phyloP scores from a whole-genome alignment of 2,113 vertebrate genomes.

The Nicator chloris region DNA sequence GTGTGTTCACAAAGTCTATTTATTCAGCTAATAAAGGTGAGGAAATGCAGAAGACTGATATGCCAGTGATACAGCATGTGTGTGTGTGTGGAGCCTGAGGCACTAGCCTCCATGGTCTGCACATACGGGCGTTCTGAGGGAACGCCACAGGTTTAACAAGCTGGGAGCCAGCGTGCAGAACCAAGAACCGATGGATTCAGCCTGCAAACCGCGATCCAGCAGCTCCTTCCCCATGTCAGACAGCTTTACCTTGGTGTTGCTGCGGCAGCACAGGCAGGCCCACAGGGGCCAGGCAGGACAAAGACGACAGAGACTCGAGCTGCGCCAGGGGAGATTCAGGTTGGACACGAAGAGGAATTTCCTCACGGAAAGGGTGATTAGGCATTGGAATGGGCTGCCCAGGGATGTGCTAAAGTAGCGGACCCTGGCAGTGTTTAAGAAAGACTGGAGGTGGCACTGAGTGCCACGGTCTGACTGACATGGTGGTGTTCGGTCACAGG shows the following conservation, averaged over 20 bases:
- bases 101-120: fast-evolving
- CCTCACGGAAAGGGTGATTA: too few species aligned
- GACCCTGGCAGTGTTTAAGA: neutral
- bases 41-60: neutral
- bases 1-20: neutral
- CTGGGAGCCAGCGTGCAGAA: fast-evolving
- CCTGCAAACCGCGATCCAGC: too few species aligned
- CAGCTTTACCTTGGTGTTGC: neutral
- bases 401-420: too few species aligned
- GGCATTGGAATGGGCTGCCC: neutral
- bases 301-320: too few species aligned
- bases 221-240: neutral
- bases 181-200: too few species aligned
- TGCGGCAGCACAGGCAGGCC: too few species aligned
- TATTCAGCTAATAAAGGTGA: neutral
- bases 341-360: neutral
- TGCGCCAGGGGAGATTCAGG: neutral
- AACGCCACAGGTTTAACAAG: neutral
- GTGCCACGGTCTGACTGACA: neutral
- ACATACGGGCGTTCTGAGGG: fast-evolving
- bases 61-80: neutral
- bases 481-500: fast-evolving
- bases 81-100: neutral
- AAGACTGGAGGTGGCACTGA: neutral
- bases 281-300: neutral